Base-by-base conservation (phyloP, 2,113 vertebrate species). In the Podarcis raffonei region DNA sequence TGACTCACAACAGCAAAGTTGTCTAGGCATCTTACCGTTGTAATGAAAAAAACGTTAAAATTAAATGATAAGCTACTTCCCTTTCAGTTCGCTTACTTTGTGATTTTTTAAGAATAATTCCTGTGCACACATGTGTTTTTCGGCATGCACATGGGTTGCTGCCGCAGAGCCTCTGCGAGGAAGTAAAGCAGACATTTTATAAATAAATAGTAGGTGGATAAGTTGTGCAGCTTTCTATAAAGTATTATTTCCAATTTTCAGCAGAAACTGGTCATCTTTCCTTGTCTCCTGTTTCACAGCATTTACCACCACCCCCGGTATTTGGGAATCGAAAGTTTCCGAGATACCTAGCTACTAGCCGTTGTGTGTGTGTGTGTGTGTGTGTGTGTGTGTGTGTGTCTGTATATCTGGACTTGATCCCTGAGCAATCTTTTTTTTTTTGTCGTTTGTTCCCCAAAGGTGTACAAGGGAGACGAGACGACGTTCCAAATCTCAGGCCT, bases 391-490 rank as follows among this genome's bases (percentile, higher is more conserved):
- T 18, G 20, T 8, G 22, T 69, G 23, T 7, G 2, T 13, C 35
- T 72, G 18, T 42, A 35, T 53, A 72, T 57, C 35, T 1, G 25
- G 1, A 0, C 15, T 4, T 72, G 23, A 90, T 83, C 11, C 3
- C 2, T 57, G 5, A 53, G 69, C 53, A 35, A 74, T 11, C 23
- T 81, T 84, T 53, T 2, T 39, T 3, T 23, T 1, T 0, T 42
- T 48, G 48, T 35, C 2, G 83, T 48, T 5, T 77, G 74, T 89
- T 76, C 77, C 68, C 69, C n/a, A 3, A 79, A 99, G 99, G 98
- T 99, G 74, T 99, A 99, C 95, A 99, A 99, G 94, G 99, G 99
- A 96, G 98, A 99, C 89, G 98, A 99, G 69, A 97, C 96, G 48
- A 93, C 95, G 35, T 99, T 99, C 98, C 98, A 99, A 79, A 97